These are phyloP conservation scores for Stenoptilia bipunctidactyla DNA, from an alignment of 2,888 invertebrate species.

Conservation along the genomic window DNA sequence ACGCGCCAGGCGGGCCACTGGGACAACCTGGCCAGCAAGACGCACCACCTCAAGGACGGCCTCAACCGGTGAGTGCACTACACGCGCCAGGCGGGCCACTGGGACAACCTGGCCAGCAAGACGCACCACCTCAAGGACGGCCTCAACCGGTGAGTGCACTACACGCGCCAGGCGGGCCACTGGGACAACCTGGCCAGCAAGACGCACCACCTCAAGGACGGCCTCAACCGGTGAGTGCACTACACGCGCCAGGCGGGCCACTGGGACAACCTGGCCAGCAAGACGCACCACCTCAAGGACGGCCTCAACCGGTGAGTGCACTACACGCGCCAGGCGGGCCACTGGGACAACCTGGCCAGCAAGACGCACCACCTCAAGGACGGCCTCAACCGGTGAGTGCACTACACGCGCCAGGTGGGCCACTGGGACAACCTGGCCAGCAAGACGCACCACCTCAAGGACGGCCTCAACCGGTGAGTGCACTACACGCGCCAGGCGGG, in stretches of 20 bases:
- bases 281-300: neutral
- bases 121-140: neutral
- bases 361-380: neutral
- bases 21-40: neutral
- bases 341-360: conserved; percentile 2
- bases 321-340: neutral
- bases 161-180: neutral
- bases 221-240: neutral
- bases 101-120: neutral
- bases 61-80: neutral
- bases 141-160: neutral
- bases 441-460: neutral
- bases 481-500: neutral
- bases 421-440: neutral
- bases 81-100: neutral
- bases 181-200: neutral
- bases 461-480: neutral
- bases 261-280: neutral
- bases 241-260: neutral
- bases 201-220: neutral
- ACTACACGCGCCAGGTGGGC: neutral
- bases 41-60: neutral
- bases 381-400: neutral
- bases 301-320: neutral
- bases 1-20: neutral